Conservation (phyloP, 2,797 vertebrate genomes). For the Danio choprae region DNA sequence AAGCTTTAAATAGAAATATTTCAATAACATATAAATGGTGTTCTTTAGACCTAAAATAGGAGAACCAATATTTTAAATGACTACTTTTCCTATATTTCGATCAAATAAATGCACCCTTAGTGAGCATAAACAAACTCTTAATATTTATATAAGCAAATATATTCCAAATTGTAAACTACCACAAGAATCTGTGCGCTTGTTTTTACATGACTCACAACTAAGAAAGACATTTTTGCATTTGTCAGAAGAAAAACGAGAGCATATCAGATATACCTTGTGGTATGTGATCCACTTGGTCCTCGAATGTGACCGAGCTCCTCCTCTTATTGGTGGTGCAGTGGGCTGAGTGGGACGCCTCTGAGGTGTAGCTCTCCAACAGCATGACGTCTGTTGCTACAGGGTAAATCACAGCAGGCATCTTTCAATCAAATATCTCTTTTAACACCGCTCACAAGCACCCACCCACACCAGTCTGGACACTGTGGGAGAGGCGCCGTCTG, state of each 20-base stretch:
- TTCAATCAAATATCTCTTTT: conserved; percentile 35
- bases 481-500: conserved; percentile 36
- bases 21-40: too few species aligned
- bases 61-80: background rate
- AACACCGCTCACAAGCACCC: conserved; percentile 21
- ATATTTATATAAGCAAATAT: too few species aligned
- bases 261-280: conserved; percentile 82
- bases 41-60: too few species aligned
- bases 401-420: conserved; percentile 39
- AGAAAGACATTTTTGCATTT: conserved; percentile 11
- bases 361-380: conserved; percentile 90
- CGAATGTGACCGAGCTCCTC: conserved; percentile 95
- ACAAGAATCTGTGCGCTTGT: background rate
- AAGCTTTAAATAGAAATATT: too few species aligned
- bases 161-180: background rate
- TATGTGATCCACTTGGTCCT: conserved; percentile 92
- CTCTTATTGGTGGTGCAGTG: conserved; percentile 81
- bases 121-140: background rate
- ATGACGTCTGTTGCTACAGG: conserved; percentile 91
- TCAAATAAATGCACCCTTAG: background rate
- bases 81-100: background rate
- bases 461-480: conserved; percentile 45
- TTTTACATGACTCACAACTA: background rate
- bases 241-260: background rate
- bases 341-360: conserved; percentile 77